Conservation (phyloP, 1,140 invertebrate genomes). For the Papilio glaucus region DNA sequence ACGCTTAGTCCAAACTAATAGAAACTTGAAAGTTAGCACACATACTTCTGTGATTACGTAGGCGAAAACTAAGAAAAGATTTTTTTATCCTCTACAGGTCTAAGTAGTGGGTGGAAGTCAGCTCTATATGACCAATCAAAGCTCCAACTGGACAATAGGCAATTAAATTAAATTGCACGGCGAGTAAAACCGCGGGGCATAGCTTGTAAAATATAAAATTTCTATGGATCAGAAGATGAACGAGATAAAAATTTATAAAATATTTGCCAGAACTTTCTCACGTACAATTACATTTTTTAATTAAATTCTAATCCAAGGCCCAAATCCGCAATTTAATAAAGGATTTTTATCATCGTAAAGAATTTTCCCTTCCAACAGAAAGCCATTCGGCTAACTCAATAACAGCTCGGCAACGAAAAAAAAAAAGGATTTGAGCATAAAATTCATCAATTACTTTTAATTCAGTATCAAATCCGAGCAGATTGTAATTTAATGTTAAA, state of each 20-base stretch:
- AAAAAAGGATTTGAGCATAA: conserved; percentile 61
- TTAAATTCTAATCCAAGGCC: conserved; percentile 25
- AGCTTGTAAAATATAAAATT: too few species aligned
- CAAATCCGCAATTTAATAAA: conserved; percentile 53
- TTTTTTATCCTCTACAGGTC: too few species aligned
- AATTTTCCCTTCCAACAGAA: conserved; percentile 60
- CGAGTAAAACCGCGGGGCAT: too few species aligned
- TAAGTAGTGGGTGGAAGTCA: too few species aligned
- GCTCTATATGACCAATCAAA: too few species aligned
- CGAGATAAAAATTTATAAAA: not conserved
- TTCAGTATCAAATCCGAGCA: conserved; percentile 9
- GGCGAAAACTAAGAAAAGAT: too few species aligned
- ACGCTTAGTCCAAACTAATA: too few species aligned
- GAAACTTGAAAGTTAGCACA: too few species aligned
- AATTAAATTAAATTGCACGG: too few species aligned
- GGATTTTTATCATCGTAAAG: conserved; percentile 62
- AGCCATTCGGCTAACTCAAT: conserved; percentile 62
- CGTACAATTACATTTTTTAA: conserved; percentile 1
- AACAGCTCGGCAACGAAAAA: conserved; percentile 64
- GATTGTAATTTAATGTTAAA: conserved; percentile 23
- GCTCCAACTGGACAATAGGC: too few species aligned
- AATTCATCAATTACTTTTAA: conserved; percentile 66
- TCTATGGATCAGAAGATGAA: not conserved
- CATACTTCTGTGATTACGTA: too few species aligned
- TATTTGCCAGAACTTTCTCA: not conserved